Base-by-base conservation (phyloP, 2,797 vertebrate species). In the Sylvilagus floridanus region DNA sequence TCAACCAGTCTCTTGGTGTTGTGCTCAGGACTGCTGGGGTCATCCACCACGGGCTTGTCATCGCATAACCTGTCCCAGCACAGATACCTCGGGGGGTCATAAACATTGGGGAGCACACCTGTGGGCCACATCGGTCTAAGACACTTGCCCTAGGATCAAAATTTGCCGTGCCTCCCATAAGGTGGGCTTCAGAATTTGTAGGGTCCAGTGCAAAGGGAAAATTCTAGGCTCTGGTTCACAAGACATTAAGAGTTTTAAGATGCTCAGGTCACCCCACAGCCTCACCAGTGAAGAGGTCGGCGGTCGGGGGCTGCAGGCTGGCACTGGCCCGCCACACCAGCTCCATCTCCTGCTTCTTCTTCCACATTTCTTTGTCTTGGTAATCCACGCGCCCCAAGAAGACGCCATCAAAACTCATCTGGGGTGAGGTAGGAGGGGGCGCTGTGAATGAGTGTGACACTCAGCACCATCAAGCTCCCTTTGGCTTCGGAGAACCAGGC, bases 351-450 rank as follows among this genome's bases (percentile, higher is more conserved):
- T 32, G 97, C 0, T 5, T 54, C 1, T 0, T 1, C 98, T 96
- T 96, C 90, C 99, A 98, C 2, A 13, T 21, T 2, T 0, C 0
- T 76, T 99, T 99, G 97, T 99, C 99, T 98, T 99, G 99, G 97
- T 99, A 99, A 97, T 99, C 99, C 84, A 99, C 95, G 0, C 99
- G 99, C 1, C 99, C 99, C 1, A 99, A 98, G 98, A 99, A 99
- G 73, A 99, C 98, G 65, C 99, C 99, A 0, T 99, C 99, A 0
- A 98, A 99, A 0, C 99, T 99, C 99, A 99, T 99, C 99, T 99
- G 88, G 17, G 17, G 24, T 47, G 42, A 47, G 42, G 42, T 10
- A 47, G 42, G 42, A 47, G 54, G 2, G 13, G 1, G 12, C 57
- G 30, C 52, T 14, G 17, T 63, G 50, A 73, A 16, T 63, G 22